Evolutionary conservation across 1,140 invertebrate species (phyloP), one percentile per base, ranked within the genome.

Genomic region (Hylaeus anthracinus): DNA sequence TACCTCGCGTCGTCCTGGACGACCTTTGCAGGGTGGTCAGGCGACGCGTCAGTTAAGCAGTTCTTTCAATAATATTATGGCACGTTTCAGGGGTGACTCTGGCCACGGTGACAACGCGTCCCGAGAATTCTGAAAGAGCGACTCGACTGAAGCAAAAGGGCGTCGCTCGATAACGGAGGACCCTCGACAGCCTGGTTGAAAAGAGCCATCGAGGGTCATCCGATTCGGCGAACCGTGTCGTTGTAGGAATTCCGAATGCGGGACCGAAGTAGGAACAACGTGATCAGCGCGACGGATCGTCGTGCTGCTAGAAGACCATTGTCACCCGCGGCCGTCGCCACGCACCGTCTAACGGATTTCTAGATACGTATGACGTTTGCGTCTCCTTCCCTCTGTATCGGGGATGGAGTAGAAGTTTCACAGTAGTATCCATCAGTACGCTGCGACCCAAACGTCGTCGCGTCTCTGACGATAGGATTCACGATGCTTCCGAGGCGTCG

Each of bases 51-150:
- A 26, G 72, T 73, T 72, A 60, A 76, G 67, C 85, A 75, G 81
- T 78, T 80, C 73, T 37, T 82, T 82, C 82, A 69, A 86, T 88
- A 88, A 87, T 77, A 88, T 92, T 93, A 93, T 93, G 92, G 91
- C 92, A 93, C 92, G 90, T 92, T 83, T 89, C 84, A 81, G 91
- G 88, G 90, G 83, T 63, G 86, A 74, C 70, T 45, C 70, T 4
- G 72, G 81, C 66, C 37, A 51, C 64, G 37, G 76, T 65, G 85
- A n/a, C 86, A 79, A 87, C 51, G 83, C 69, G 77, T 89, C 82
- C 80, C 78, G 70, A 70, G 66, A 76, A 84, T 86, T 76, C 65
- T 61, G 15, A 65, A 43, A 76, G 58, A 60, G 53, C 72, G 61
- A 63, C 65, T 64, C 75, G 60, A 69, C 26, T 56, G 63, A 56